These are phyloP conservation scores for Lethrus apterus DNA, from an alignment of 1,140 invertebrate genomes.

Conservation along the genomic window DNA sequence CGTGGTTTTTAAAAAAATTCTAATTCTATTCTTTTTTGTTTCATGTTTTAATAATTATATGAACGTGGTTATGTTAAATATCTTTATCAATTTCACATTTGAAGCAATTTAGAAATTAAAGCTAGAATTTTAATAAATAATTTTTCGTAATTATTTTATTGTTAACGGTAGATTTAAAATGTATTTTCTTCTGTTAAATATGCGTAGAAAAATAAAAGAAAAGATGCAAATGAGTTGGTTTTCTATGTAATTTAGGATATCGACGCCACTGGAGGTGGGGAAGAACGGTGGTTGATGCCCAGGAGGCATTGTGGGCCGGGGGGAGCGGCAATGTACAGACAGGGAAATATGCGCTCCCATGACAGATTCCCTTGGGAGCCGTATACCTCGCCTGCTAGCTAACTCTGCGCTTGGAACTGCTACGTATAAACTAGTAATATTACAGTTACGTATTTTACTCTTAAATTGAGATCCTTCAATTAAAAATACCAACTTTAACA, in stretches of 20 bases:
- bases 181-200: too few relatives aligned
- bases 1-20: not conserved
- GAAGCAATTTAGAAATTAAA: not conserved
- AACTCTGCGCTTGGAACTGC: constrained; percentile 25
- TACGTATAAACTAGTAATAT: constrained; percentile 34
- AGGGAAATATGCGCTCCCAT: constrained; percentile 36
- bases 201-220: too few relatives aligned
- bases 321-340: constrained; percentile 27
- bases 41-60: not conserved
- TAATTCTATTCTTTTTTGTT: not conserved
- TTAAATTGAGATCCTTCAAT: constrained; percentile 25
- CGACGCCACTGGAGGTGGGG: constrained; percentile 16
- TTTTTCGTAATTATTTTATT: too few relatives aligned
- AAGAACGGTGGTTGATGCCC: constrained; percentile 20
- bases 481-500: too few relatives aligned
- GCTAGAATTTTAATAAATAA: too few relatives aligned
- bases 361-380: constrained; percentile 30
- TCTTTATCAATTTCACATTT: not conserved
- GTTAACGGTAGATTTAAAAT: too few relatives aligned
- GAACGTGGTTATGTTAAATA: not conserved
- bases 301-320: constrained; percentile 21
- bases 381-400: constrained; percentile 31
- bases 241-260: constrained; percentile 6
- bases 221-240: not conserved
- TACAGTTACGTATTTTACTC: constrained; percentile 26